Evolutionary conservation across 2,888 invertebrate genomes (phyloP), one percentile per base, ranked within the genome.

Genomic region (Teinopalpus imperialis): DNA sequence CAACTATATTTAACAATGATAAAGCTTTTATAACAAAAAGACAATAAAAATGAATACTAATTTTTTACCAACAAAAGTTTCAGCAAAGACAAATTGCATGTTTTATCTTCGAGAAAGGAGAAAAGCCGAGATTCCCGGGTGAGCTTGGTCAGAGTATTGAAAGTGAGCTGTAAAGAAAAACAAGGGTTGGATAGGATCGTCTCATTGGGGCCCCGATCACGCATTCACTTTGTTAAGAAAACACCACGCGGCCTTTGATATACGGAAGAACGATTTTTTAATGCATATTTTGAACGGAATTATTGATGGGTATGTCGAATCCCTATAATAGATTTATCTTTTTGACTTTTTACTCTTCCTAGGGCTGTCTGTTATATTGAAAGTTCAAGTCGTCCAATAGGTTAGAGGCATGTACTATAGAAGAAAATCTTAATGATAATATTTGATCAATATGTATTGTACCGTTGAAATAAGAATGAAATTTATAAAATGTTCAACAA

Each of bases 211-310:
- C 67, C 58, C 87, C 55, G 67, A 69, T 77, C 87, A 88, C 87
- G 87, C 71, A 65, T 76, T 68, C 82, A 85, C 82, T 86, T 86
- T 82, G 85, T 81, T 85, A 86, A 74, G 73, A 85, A 85, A 88
- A 86, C 85, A 86, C 64, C 67, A 58, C 58, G 57, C 61, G 59
- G 66, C 80, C 85, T 86, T 87, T 87, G 87, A 86, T 76, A 73
- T 67, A 66, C 63, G 64, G 64, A 59, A 63, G 61, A 66, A 69
- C 66, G 69, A 71, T 76, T 85, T 74, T 83, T 82, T 83, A 87
- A 88, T 86, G 85, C 87, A 86, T 85, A 85, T 79, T 74, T 80
- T 68, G 71, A 66, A 69, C 57, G 56, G 81, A 81, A 81, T 81
- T 82, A 86, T 86, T 85, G 82, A 82, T 85, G 74, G 67, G 64